phyloP scores from a whole-genome alignment of 2,888 invertebrate species.

The Euphydryas editha region DNA sequence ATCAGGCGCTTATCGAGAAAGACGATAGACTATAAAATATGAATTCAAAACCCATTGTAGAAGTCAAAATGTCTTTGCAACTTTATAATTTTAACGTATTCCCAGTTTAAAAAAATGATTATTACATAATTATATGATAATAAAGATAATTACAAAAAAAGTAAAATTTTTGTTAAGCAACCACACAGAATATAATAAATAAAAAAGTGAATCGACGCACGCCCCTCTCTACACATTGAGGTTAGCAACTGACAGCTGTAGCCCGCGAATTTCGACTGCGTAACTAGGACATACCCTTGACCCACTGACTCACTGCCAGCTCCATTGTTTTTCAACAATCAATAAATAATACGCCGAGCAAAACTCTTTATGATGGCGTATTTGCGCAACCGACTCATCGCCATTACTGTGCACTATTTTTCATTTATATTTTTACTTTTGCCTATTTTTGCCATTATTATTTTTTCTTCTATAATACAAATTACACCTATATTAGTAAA shows the following conservation, averaged over 20 bases:
- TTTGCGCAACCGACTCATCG: slow-evolving; percentile 75
- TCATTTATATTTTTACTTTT: slow-evolving; percentile 18
- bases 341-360: slow-evolving; percentile 80
- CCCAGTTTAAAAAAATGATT: not conserved
- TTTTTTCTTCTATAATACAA: slow-evolving; percentile 49
- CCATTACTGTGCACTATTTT: slow-evolving; percentile 53
- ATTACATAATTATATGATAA: not conserved
- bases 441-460: slow-evolving; percentile 10
- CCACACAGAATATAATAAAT: slow-evolving; percentile 10
- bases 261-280: slow-evolving; percentile 79
- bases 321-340: slow-evolving; percentile 83
- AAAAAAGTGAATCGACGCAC: slow-evolving; percentile 33
- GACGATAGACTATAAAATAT: too few species aligned
- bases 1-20: too few species aligned
- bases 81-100: not conserved
- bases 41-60: too few species aligned
- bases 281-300: slow-evolving; percentile 80
- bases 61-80: too few species aligned
- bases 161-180: not conserved
- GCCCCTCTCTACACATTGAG: slow-evolving; percentile 67
- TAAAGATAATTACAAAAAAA: not conserved
- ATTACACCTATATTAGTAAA: too few species aligned
- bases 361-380: slow-evolving; percentile 67
- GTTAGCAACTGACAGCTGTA: slow-evolving; percentile 69
- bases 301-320: slow-evolving; percentile 82